Base-by-base conservation (phyloP, 2,797 vertebrate genomes). In the Scarus forsteni region DNA sequence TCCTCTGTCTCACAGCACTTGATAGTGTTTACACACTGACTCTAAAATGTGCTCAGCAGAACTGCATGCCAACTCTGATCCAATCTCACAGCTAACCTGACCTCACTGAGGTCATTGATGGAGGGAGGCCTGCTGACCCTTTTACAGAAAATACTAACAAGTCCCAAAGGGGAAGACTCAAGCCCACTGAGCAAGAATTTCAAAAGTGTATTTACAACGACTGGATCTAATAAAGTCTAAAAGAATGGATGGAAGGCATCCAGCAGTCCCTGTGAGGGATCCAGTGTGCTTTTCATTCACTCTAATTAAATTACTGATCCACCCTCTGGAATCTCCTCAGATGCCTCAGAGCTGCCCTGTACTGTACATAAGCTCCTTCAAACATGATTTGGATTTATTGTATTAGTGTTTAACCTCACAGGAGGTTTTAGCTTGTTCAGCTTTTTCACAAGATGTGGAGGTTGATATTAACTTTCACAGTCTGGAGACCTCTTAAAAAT, bases 131-230 rank as follows among this genome's bases (percentile, higher is more conserved):
- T 16, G 38, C 67, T 70, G 73, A 77, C 53, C 77, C 60, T 60
- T 70, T 60, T 18, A 9, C 5, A 61, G 51, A 61, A 70, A 61
- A 65, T 54, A 60, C 75, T 16, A 61, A 67, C 70, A 64, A 27
- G 80, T 83, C 72, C 70, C 75, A 63, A n/a, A 44, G 70, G 1
- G 3, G 46, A 38, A 6, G 10, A 66, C 79, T 81, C 36, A 16
- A 81, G 79, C 81, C 65, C 71, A 60, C 6, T 34, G 70, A 72
- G 77, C 35, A 80, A 70, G 74, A 81, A 74, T 75, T 79, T 74
- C 10, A 51, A 72, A 85, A 85, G 85, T 80, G 68, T 85, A 88
- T 90, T 87, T 79, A 56, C 73, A 84, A 71, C 83, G 81, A 80
- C 68, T 80, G 74, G 71, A 83, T 90, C 71, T 80, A 90, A 88